Conservation (phyloP, 1,140 invertebrate species). For the Drosophila pectinifera region DNA sequence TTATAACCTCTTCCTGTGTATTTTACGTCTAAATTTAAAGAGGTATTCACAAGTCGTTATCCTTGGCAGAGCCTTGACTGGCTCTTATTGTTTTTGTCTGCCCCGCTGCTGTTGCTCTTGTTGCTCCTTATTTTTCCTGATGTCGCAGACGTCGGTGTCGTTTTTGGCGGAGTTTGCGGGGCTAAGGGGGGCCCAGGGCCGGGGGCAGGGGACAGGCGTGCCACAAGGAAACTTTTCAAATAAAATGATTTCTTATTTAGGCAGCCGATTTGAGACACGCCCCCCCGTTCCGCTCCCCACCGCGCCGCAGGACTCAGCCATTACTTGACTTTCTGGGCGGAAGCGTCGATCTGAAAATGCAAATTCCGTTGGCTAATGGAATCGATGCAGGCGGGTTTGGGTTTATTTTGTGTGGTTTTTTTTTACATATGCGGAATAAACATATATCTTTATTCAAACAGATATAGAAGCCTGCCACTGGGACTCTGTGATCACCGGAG, state of each 20-base stretch:
- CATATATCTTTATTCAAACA: constrained; percentile 25
- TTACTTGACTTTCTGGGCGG: constrained; percentile 3
- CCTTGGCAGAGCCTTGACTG: not conserved
- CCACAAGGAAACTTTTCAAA: constrained; percentile 68
- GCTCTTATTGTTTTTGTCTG: not conserved
- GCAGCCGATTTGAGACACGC: constrained; percentile 61
- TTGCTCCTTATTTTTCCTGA: constrained; percentile 27
- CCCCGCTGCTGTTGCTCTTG: constrained; percentile 3
- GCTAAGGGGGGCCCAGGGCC: not conserved
- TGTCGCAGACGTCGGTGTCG: constrained; percentile 25
- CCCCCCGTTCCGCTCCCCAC: constrained; percentile 4
- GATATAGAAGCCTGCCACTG: not conserved
- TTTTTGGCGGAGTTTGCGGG: not conserved
- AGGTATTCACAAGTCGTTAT: constrained; percentile 1
- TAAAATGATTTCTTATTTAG: constrained; percentile 80
- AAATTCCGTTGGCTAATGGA: constrained; percentile 26
- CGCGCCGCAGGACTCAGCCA: constrained; percentile 2
- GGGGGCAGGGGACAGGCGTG: constrained; percentile 30
- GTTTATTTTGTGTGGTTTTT: too few relatives aligned
- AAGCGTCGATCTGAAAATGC: constrained; percentile 25
- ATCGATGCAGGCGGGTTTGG: constrained; percentile 1
- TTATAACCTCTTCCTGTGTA: too few relatives aligned
- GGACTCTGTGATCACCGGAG: not conserved
- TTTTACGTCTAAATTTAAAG: too few relatives aligned
- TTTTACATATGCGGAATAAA: too few relatives aligned